phyloP scores from a whole-genome alignment of 2,888 invertebrate genomes.

The Clivina fossor region DNA sequence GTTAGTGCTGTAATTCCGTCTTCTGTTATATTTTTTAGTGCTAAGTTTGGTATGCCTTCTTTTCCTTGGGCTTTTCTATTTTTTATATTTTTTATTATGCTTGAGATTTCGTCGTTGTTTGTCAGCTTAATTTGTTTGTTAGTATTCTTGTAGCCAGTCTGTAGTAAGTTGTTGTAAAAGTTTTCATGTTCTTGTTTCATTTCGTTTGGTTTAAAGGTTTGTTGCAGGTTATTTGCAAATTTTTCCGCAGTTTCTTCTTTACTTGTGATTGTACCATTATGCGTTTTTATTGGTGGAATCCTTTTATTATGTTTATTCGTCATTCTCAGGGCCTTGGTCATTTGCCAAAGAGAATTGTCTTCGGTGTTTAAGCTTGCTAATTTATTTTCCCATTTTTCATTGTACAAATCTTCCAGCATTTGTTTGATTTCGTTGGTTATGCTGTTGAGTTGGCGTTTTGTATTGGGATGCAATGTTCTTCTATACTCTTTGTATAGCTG shows the following conservation, averaged over 20 bases:
- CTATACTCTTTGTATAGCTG: neutral
- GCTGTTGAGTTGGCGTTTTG: neutral
- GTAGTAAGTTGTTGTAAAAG: neutral
- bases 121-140: neutral
- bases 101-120: constrained; percentile 3
- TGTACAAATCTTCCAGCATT: constrained; percentile 4
- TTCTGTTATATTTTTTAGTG: constrained; percentile 33
- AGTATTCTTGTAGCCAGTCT: neutral
- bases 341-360: constrained; percentile 13
- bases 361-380: constrained; percentile 10
- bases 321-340: constrained; percentile 5
- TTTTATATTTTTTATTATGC: constrained; percentile 12
- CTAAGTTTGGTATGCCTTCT: constrained; percentile 19
- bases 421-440: neutral
- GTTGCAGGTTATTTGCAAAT: constrained; percentile 13
- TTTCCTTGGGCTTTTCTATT: constrained; percentile 14
- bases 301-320: neutral
- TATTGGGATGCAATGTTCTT: constrained; percentile 1
- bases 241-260: constrained; percentile 17
- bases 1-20: constrained; percentile 27
- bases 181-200: neutral
- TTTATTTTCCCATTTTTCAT: constrained; percentile 16
- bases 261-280: neutral
- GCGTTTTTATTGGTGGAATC: constrained; percentile 5
- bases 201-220: constrained; percentile 8